phyloP scores from a whole-genome alignment of 2,797 vertebrate genomes.

The Glossophaga mutica region DNA sequence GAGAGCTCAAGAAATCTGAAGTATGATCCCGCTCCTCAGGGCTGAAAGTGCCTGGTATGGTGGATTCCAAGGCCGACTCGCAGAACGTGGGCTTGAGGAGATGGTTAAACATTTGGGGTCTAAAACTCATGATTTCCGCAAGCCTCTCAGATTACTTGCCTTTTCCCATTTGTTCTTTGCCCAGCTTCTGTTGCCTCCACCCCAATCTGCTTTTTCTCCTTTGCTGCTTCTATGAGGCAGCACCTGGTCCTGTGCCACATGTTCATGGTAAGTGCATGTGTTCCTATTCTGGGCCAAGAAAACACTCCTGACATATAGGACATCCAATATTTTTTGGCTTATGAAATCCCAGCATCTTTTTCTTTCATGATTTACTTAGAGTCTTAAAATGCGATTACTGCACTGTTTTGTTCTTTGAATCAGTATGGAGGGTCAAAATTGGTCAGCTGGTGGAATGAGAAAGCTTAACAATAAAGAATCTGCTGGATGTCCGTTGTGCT shows the following conservation, averaged over 20 bases:
- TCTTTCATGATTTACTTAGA: slow-evolving; percentile 27
- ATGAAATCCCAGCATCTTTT: background rate
- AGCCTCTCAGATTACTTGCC: background rate
- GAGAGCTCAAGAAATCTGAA: background rate
- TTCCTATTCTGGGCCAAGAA: slow-evolving; percentile 48
- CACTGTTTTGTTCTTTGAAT: background rate
- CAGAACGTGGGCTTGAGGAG: background rate
- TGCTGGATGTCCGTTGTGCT: background rate
- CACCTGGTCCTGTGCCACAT: slow-evolving; percentile 31
- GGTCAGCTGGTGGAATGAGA: background rate
- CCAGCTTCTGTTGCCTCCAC: background rate
- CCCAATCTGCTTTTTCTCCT: slow-evolving; percentile 34
- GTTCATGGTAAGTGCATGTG: slow-evolving; percentile 41
- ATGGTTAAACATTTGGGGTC: background rate
- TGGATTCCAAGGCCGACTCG: background rate
- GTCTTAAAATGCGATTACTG: slow-evolving; percentile 25
- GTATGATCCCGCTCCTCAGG: background rate
- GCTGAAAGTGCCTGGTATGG: background rate
- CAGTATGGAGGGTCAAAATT: background rate
- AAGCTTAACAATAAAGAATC: background rate
- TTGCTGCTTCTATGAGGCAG: slow-evolving; percentile 25
- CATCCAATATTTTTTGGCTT: background rate
- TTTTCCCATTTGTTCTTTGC: slow-evolving; percentile 43
- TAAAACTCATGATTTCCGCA: background rate
- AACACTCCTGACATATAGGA: background rate